phyloP scores from a whole-genome alignment of 2,113 vertebrate species.

The Malurus melanocephalus region DNA sequence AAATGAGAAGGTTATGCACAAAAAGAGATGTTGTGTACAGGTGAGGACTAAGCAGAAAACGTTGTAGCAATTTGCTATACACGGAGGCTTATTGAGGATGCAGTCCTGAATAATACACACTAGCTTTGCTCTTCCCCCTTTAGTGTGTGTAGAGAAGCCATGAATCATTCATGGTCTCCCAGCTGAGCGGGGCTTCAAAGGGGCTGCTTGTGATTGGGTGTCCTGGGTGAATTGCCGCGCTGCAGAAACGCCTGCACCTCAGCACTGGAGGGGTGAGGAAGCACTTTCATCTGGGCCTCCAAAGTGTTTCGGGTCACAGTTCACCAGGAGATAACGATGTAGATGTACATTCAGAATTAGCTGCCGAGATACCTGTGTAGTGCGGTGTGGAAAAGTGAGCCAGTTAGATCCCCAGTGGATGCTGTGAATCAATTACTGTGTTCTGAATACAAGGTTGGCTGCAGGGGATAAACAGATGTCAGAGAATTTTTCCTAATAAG shows the following conservation, averaged over 20 bases:
- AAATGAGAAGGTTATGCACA: conserved; percentile 58
- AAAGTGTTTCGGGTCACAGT: conserved; percentile 85
- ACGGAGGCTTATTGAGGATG: conserved; percentile 82
- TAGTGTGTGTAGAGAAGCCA: conserved; percentile 86
- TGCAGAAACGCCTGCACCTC: conserved; percentile 80
- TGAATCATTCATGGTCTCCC: conserved; percentile 94
- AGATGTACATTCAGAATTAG: conserved; percentile 82
- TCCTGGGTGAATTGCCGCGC: conserved; percentile 87
- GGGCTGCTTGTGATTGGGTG: conserved; percentile 86
- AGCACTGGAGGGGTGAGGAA: conserved; percentile 83
- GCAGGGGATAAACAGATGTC: conserved; percentile 89
- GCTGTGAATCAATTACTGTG: conserved; percentile 93
- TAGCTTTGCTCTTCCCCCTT: conserved; percentile 84
- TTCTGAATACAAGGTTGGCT: conserved; percentile 91
- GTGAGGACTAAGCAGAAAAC: conserved; percentile 80
- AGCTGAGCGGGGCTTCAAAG: conserved; percentile 91
- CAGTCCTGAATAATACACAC: conserved; percentile 84
- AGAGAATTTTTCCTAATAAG: conserved; percentile 89
- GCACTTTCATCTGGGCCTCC: conserved; percentile 83
- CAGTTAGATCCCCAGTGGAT: conserved; percentile 85
- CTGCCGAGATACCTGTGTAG: conserved; percentile 84
- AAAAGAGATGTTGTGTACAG: conserved; percentile 74
- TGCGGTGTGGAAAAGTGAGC: conserved; percentile 80
- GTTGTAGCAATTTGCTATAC: conserved; percentile 86
- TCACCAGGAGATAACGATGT: conserved; percentile 84